Percentiles rank a stretch among this genome's conserved stretches.
phyloP scores from a whole-genome alignment of 2,888 invertebrate genomes.

The Tachina fera region DNA sequence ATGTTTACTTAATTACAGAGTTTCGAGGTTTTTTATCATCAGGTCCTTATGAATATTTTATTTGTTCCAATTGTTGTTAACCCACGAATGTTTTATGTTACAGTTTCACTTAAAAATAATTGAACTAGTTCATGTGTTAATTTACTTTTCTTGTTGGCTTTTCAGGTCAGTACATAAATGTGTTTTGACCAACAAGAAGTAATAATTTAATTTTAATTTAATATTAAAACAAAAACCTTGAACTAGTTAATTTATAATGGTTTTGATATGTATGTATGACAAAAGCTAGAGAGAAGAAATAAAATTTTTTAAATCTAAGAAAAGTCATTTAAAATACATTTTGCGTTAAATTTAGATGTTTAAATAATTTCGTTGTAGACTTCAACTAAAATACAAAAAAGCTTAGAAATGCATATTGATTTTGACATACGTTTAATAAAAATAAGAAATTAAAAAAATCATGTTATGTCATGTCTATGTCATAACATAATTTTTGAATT shows the following conservation, averaged over 20 bases:
- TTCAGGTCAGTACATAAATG: constrained; percentile 34
- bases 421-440: too few relatives aligned
- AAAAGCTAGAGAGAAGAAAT: not conserved
- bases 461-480: too few relatives aligned
- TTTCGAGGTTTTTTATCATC: not conserved
- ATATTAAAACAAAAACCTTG: constrained; percentile 24
- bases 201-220: constrained; percentile 42
- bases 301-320: not conserved
- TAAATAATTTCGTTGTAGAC: not conserved
- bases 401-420: not conserved
- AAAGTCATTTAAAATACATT: not conserved
- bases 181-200: constrained; percentile 5
- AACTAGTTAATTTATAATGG: constrained; percentile 4
- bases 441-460: too few relatives aligned
- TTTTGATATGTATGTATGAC: constrained; percentile 10
- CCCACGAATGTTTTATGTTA: not conserved
- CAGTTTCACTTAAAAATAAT: constrained; percentile 16
- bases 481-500: too few relatives aligned
- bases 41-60: constrained; percentile 12
- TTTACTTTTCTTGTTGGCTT: constrained; percentile 14
- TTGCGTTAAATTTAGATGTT: too few relatives aligned
- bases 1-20: not conserved
- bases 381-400: not conserved
- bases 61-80: not conserved
- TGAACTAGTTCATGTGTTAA: constrained; percentile 26